These are phyloP conservation scores for Scaptomyza hsui DNA, from an alignment of 1,140 invertebrate species.

Conservation along the genomic window DNA sequence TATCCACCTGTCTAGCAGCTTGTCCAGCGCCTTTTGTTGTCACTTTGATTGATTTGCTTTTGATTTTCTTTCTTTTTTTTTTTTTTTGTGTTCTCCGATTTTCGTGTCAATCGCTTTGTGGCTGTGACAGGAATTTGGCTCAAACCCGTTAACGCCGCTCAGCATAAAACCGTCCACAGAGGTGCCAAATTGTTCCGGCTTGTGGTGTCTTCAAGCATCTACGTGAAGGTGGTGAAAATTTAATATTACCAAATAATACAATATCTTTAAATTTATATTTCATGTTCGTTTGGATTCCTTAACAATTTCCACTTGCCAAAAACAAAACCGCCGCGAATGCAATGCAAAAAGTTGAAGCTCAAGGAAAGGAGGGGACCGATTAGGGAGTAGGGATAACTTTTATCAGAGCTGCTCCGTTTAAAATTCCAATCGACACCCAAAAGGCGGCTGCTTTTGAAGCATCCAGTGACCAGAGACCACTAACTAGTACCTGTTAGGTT, in stretches of 20 bases:
- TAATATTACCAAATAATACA: not conserved
- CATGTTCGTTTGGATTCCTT: not conserved
- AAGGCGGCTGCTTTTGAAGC: conserved; percentile 62
- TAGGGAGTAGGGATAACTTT: conserved; percentile 27
- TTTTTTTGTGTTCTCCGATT: conserved; percentile 55
- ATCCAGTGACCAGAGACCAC: not conserved
- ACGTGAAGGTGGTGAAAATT: not conserved
- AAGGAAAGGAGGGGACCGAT: too few species aligned
- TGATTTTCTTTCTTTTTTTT: not conserved
- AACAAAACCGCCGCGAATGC: not conserved
- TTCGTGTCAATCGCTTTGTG: conserved; percentile 59
- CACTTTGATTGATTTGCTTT: conserved; percentile 78
- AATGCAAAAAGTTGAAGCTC: not conserved
- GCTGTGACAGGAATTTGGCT: not conserved
- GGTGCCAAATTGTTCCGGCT: not conserved
- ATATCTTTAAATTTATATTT: not conserved
- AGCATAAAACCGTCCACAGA: not conserved
- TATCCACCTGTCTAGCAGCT: conserved; percentile 66
- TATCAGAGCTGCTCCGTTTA: conserved; percentile 77
- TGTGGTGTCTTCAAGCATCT: not conserved
- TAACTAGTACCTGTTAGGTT: not conserved
- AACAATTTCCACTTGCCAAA: not conserved
- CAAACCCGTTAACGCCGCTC: conserved; percentile 5
- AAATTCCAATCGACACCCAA: conserved; percentile 83
- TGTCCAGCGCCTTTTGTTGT: conserved; percentile 64